These are phyloP conservation scores for Eupithecia exiguata DNA, from an alignment of 2,888 invertebrate genomes.

Conservation along the genomic window DNA sequence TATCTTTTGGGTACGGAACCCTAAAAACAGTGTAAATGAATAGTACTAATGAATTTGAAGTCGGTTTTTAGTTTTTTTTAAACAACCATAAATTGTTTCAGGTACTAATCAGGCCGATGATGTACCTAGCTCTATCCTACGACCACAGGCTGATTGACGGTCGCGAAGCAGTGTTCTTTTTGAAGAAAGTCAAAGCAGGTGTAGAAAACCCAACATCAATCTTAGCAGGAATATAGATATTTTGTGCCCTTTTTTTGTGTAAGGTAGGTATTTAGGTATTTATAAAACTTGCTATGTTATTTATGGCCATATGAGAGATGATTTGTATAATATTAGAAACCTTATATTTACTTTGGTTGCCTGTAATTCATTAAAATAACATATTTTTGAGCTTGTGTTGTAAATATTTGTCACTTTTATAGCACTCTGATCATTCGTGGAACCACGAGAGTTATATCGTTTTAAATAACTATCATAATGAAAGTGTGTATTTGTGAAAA, in stretches of 20 bases:
- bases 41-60: no score
- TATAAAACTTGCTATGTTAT: not conserved
- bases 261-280: not conserved
- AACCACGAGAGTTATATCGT: no score
- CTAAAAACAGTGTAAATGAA: no score
- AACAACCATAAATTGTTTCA: constrained; percentile 72
- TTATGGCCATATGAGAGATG: not conserved
- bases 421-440: no score
- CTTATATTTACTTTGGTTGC: not conserved
- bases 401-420: not conserved
- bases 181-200: constrained; percentile 96
- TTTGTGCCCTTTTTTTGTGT: not conserved
- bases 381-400: not conserved
- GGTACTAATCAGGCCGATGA: constrained; percentile 99
- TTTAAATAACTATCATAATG: no score
- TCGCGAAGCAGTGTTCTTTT: constrained; percentile 98
- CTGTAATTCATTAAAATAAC: not conserved
- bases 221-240: constrained; percentile 92
- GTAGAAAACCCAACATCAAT: constrained; percentile 98
- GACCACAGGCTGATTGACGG: constrained; percentile 99
- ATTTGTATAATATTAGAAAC: not conserved
- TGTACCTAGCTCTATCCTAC: constrained; percentile 99
- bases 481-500: no score
- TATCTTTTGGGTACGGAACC: no score
- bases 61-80: no score